These are phyloP conservation scores for Anguilla marmorata DNA, from an alignment of 2,797 vertebrate species.

Conservation along the genomic window DNA sequence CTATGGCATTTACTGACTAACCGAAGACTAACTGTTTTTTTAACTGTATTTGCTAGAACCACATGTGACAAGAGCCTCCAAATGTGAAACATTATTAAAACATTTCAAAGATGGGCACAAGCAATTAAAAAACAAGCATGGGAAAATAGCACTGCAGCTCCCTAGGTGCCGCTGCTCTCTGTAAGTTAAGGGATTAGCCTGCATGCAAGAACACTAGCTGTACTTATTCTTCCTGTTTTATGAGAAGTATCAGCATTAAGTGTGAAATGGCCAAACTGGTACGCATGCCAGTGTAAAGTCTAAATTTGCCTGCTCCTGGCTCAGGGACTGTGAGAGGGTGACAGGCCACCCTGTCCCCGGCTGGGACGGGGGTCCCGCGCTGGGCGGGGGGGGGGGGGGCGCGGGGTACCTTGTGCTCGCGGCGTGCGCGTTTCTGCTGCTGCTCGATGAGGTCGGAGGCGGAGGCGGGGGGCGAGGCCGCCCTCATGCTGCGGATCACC, in stretches of 20 bases:
- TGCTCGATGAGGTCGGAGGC: slow-evolving; percentile 97
- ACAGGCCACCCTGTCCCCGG: background rate
- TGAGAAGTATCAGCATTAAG: background rate
- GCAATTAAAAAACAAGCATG: no score
- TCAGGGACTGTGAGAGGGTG: background rate
- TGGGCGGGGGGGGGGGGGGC: no score
- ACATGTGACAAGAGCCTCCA: background rate
- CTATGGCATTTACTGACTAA: background rate
- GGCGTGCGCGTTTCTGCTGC: slow-evolving; percentile 91
- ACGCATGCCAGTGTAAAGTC: background rate
- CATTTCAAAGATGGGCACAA: background rate
- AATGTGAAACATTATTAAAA: background rate
- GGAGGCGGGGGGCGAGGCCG: slow-evolving; percentile 91
- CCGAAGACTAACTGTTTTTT: background rate
- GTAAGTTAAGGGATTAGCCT: no score
- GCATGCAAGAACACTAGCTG: no score
- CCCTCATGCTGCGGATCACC: slow-evolving; percentile 93
- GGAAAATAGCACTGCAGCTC: no score
- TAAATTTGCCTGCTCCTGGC: background rate
- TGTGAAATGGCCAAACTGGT: background rate
- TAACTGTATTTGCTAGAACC: no score
- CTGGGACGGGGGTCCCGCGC: background rate
- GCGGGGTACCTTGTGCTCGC: slow-evolving; percentile 87
- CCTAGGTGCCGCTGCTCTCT: no score
- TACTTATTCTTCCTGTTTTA: background rate